phyloP scores from a whole-genome alignment of 2,888 invertebrate genomes.

The Spisula subtruncata region DNA sequence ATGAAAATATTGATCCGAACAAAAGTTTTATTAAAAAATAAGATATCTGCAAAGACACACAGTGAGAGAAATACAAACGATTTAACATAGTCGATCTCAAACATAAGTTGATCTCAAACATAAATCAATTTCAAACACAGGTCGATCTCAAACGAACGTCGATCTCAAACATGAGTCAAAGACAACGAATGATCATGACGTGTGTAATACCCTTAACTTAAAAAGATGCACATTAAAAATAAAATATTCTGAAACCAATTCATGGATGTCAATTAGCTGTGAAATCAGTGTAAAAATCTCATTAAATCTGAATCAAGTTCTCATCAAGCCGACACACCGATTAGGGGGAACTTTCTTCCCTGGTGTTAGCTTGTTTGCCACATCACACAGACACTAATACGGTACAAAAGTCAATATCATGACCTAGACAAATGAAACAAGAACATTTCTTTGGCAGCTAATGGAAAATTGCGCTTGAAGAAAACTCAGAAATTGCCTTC shows the following conservation, averaged over 20 bases:
- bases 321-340: not conserved
- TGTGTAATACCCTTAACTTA: not conserved
- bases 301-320: not conserved
- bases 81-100: too few relatives aligned
- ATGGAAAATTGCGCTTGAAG: not conserved
- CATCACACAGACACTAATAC: not conserved
- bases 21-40: not conserved
- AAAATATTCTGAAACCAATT: not conserved
- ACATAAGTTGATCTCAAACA: too few relatives aligned
- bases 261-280: not conserved
- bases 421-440: not conserved
- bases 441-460: not conserved
- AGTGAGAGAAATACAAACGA: too few relatives aligned
- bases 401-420: not conserved
- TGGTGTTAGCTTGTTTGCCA: not conserved
- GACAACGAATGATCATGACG: too few relatives aligned
- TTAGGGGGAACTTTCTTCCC: not conserved
- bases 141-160: too few relatives aligned
- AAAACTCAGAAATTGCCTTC: not conserved
- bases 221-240: not conserved
- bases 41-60: not conserved
- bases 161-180: too few relatives aligned
- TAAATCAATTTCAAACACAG: too few relatives aligned
- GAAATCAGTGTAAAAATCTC: not conserved
- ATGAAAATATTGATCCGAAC: not conserved